Percentiles rank a stretch among this genome's conserved stretches.
Evolutionary conservation across 2,888 invertebrate species (phyloP).

Genomic region (Zonitis immaculata): DNA sequence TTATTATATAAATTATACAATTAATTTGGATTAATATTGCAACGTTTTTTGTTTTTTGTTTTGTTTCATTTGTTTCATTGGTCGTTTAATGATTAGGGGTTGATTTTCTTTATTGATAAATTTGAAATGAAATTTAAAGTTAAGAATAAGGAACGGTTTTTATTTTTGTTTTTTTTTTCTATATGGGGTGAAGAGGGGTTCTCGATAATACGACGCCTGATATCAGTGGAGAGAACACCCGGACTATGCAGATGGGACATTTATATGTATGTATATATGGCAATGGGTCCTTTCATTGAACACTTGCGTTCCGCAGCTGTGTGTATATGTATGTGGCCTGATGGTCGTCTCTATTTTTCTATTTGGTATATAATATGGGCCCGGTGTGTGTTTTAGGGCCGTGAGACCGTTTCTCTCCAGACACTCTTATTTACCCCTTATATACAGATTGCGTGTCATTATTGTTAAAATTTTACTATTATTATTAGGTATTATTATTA

Average conservation of each 20-base stretch:
- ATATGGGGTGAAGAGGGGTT: too few species aligned
- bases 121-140: too few species aligned
- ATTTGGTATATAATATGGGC: slow-evolving; percentile 27
- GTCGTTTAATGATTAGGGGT: too few species aligned
- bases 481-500: too few species aligned
- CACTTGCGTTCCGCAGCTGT: slow-evolving; percentile 43
- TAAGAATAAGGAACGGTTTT: slow-evolving; percentile 8
- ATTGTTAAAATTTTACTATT: too few species aligned
- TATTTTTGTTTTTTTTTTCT: background rate
- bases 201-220: slow-evolving; percentile 11
- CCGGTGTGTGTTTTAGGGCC: slow-evolving; percentile 25
- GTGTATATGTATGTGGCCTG: slow-evolving; percentile 32
- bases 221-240: slow-evolving; percentile 12
- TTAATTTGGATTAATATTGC: too few species aligned
- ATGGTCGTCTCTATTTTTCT: slow-evolving; percentile 32
- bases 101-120: too few species aligned
- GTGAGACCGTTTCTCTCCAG: slow-evolving; percentile 17
- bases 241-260: slow-evolving; percentile 24
- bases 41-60: too few species aligned
- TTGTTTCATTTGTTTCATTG: too few species aligned
- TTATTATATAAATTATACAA: too few species aligned
- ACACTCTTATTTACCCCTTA: slow-evolving; percentile 9
- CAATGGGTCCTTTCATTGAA: slow-evolving; percentile 35
- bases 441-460: slow-evolving; percentile 10
- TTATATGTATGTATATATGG: slow-evolving; percentile 14